A percentile compares a stretch with the other conserved stretches of the same genome.
Evolutionary conservation across 2,888 invertebrate genomes (phyloP).

Genomic region (Metellina segmentata): DNA sequence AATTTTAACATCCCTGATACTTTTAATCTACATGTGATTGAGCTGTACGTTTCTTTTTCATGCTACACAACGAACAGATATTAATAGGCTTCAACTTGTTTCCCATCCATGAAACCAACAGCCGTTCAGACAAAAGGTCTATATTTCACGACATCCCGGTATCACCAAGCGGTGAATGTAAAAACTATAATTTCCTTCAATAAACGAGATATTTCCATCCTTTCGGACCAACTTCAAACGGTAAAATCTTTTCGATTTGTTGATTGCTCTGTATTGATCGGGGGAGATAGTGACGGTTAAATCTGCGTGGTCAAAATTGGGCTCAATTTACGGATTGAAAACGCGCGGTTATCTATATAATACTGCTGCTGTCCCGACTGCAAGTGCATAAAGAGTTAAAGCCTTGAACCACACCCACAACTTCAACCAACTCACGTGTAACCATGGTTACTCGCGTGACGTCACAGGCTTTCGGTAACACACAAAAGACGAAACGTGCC

Average conservation of each 20-base stretch:
- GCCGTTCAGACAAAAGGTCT: conserved; percentile 3
- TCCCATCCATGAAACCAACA: background rate
- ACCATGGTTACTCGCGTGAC: conserved; percentile 68
- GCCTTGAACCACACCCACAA: conserved; percentile 73
- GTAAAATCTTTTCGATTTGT: conserved; percentile 64
- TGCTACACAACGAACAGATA: background rate
- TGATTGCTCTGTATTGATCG: conserved; percentile 49
- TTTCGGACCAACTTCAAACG: background rate
- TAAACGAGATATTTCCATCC: background rate
- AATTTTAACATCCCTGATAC: background rate
- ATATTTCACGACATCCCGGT: background rate
- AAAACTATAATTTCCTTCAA: conserved; percentile 8
- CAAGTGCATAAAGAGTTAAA: conserved; percentile 74
- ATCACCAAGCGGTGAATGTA: conserved; percentile 6
- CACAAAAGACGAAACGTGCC: conserved; percentile 73
- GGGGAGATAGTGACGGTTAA: conserved; percentile 50
- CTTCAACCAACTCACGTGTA: conserved; percentile 64
- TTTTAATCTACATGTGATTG: background rate
- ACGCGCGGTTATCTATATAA: conserved; percentile 59
- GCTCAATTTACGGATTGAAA: conserved; percentile 62
- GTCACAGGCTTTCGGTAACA: conserved; percentile 58
- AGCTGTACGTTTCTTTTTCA: background rate
- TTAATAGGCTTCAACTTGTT: background rate
- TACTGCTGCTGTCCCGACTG: conserved; percentile 30
- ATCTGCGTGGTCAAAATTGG: conserved; percentile 56